phyloP scores from a whole-genome alignment of 2,888 invertebrate species.

The Tridacna gigas region DNA sequence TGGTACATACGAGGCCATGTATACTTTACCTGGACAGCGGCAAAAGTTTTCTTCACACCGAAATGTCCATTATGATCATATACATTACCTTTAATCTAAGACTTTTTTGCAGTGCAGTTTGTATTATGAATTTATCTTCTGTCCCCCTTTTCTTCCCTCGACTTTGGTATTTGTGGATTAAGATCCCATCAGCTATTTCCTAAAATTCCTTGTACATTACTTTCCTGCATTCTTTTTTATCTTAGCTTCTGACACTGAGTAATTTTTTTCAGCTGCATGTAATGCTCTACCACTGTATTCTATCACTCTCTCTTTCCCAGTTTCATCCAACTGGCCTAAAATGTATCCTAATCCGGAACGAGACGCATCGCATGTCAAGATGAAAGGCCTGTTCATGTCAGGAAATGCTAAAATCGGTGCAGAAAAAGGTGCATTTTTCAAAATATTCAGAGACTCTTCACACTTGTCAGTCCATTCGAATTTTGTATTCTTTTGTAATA shows the following conservation, averaged over 20 bases:
- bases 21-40: conserved; percentile 36
- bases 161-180: conserved; percentile 28
- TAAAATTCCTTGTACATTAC: conserved; percentile 21
- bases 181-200: background rate
- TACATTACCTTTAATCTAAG: conserved; percentile 27
- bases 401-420: conserved; percentile 62
- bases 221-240: conserved; percentile 12
- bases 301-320: conserved; percentile 40
- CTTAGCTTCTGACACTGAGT: conserved; percentile 44
- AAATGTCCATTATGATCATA: background rate
- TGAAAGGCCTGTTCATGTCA: conserved; percentile 50
- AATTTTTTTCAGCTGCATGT: conserved; percentile 31
- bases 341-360: conserved; percentile 56
- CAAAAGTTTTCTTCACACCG: background rate
- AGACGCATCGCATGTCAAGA: conserved; percentile 59
- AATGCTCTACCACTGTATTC: conserved; percentile 9
- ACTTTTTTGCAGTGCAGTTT: conserved; percentile 32
- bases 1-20: conserved; percentile 59
- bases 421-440: conserved; percentile 48
- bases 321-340: conserved; percentile 55
- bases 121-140: conserved; percentile 27
- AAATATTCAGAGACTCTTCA: conserved; percentile 44
- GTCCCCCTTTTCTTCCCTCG: conserved; percentile 30
- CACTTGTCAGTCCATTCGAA: conserved; percentile 53
- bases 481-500: conserved; percentile 31